Evolutionary conservation across 2,113 vertebrate species (phyloP).

Genomic region (Eurystomus gularis): DNA sequence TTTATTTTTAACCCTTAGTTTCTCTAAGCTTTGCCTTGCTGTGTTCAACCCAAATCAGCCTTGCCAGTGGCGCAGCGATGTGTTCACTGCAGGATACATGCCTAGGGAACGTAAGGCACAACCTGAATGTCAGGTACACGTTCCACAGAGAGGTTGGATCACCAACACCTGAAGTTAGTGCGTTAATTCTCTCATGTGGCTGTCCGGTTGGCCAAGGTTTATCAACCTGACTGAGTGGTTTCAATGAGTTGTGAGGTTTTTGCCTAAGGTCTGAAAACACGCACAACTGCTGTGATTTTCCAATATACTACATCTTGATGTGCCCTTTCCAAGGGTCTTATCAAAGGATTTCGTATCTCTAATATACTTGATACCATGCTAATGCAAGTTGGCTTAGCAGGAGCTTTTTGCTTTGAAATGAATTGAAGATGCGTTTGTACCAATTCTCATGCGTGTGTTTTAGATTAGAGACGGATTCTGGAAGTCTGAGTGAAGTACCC

Average conservation of each 20-base stretch:
- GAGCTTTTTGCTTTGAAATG: background rate
- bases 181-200: background rate
- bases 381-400: background rate
- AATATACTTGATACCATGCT: background rate
- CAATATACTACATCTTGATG: accelerated
- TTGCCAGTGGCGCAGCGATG: accelerated
- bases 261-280: too few relatives aligned
- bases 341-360: background rate
- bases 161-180: background rate
- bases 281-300: background rate
- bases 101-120: background rate
- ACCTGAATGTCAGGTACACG: background rate
- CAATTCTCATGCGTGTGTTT: background rate
- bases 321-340: background rate
- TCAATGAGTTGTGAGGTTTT: background rate
- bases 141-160: background rate
- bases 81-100: background rate
- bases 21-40: background rate
- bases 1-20: background rate
- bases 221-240: background rate
- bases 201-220: background rate
- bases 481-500: constrained; percentile 40
- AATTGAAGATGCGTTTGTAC: background rate
- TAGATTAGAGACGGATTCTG: constrained; percentile 73
- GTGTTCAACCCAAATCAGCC: background rate